Base-by-base conservation (phyloP, 2,888 invertebrate species). In the Phalera bucephala region DNA sequence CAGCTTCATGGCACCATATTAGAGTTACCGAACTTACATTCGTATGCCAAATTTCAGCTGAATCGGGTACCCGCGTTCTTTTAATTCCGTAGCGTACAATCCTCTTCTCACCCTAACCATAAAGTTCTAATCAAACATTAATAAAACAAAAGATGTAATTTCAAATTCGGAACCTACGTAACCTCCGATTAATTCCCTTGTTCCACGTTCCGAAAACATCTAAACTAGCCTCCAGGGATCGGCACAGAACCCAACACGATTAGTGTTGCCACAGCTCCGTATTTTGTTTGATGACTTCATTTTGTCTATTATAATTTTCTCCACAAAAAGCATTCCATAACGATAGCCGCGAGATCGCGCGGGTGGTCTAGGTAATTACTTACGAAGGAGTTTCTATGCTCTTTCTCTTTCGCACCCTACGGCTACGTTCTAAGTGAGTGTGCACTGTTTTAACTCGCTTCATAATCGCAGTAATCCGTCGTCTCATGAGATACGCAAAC, bases 301-400 rank as follows among this genome's bases (percentile, higher is more conserved):
- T 80, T 75, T 75, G 67, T 70, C 64, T 62, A 77, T 74, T 75
- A 80, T 74, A 72, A 74, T 74, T 72, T 73, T 61, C 55, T 37
- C 61, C 60, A 76, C 72, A 78, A 79, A 83, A 80, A 81, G 57
- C 55, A 52, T 60, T 62, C 60, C 55, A 66, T 78, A 77, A 82
- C 80, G 66, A 71, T 52, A 56, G 43, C 53, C 50, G 65, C 56
- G 59, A 64, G 64, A 72, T 72, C 77, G 64, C 69, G 64, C 75
- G 84, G 84, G 85, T 84, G 85, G 85, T 82, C 84, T 69, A 63
- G 71, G 69, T 82, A 77, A 83, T 83, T 82, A 82, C 77, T n/a
- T n/a, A n/a, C n/a, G n/a, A n/a, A n/a, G 48, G 43, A 45, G 52
- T 54, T 48, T 47, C 40, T 36, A 58, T 53, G 40, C 42, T 48